Percentiles rank a stretch among this genome's conserved stretches.
Conservation (phyloP, 2,797 vertebrate genomes). For the Pangasius krempfi region DNA sequence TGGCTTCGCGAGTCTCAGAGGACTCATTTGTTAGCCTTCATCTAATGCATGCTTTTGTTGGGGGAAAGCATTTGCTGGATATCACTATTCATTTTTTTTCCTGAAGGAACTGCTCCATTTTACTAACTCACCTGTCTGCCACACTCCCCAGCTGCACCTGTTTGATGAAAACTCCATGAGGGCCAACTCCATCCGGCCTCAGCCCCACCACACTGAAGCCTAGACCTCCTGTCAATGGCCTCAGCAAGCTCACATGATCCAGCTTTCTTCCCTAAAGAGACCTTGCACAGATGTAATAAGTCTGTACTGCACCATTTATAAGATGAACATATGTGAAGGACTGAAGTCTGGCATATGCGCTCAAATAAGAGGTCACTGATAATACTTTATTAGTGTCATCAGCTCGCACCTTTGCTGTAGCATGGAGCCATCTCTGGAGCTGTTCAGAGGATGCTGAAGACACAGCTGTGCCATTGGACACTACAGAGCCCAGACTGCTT, state of each 20-base stretch:
- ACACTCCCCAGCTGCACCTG: slow-evolving; percentile 90
- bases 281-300: neutral
- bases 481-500: slow-evolving; percentile 66
- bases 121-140: slow-evolving; percentile 84
- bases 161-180: slow-evolving; percentile 86
- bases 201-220: slow-evolving; percentile 94
- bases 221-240: slow-evolving; percentile 84
- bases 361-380: neutral
- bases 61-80: neutral
- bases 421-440: slow-evolving; percentile 80
- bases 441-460: slow-evolving; percentile 66
- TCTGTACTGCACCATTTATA: neutral
- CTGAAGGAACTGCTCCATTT: neutral
- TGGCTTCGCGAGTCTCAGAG: neutral
- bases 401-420: slow-evolving; percentile 81
- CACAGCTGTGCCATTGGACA: slow-evolving; percentile 66
- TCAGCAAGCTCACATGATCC: slow-evolving; percentile 83
- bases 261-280: slow-evolving; percentile 81
- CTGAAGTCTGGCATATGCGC: neutral
- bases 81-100: neutral
- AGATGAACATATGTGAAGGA: neutral
- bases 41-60: neutral
- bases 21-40: neutral
- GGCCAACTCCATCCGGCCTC: slow-evolving; percentile 76
- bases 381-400: neutral